Evolutionary conservation across 1,140 invertebrate genomes (phyloP).

Genomic region (Hyphantria cunea): DNA sequence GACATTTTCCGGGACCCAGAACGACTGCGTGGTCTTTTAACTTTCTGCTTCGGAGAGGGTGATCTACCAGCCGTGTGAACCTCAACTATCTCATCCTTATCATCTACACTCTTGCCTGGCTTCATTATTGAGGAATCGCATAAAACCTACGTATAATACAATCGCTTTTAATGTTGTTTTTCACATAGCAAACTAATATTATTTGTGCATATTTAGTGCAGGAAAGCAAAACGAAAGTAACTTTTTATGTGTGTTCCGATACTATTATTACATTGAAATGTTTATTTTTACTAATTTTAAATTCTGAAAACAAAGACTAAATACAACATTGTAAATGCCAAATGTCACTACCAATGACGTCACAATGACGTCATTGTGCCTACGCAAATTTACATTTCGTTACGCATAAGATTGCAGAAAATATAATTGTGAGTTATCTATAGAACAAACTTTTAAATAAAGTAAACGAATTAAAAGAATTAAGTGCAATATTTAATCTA

Average conservation of each 20-base stretch:
- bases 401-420: no score
- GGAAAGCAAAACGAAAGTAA: slow-evolving; percentile 9
- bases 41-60: slow-evolving; percentile 67
- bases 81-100: slow-evolving; percentile 69
- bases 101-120: slow-evolving; percentile 68
- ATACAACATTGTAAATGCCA: slow-evolving; percentile 47
- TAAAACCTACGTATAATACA: slow-evolving; percentile 33
- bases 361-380: slow-evolving; percentile 62
- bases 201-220: slow-evolving; percentile 1
- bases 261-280: slow-evolving; percentile 29
- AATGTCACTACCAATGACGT: slow-evolving; percentile 69
- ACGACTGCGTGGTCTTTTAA: slow-evolving; percentile 50
- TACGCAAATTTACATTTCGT: slow-evolving; percentile 39
- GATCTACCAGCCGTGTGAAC: slow-evolving; percentile 64
- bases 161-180: slow-evolving; percentile 4
- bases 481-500: no score
- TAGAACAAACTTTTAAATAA: no score
- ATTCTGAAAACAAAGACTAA: slow-evolving; percentile 29
- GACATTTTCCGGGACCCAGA: slow-evolving; percentile 69
- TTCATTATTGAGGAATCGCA: slow-evolving; percentile 55
- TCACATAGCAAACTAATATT: slow-evolving; percentile 2
- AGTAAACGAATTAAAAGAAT: no score
- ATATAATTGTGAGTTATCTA: no score
- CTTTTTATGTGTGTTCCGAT: slow-evolving; percentile 13
- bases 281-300: slow-evolving; percentile 30